A percentile compares a stretch with the other conserved stretches of the same genome.
These are phyloP conservation scores for Ptyas mucosa DNA, from an alignment of 2,113 vertebrate genomes.

Conservation along the genomic window DNA sequence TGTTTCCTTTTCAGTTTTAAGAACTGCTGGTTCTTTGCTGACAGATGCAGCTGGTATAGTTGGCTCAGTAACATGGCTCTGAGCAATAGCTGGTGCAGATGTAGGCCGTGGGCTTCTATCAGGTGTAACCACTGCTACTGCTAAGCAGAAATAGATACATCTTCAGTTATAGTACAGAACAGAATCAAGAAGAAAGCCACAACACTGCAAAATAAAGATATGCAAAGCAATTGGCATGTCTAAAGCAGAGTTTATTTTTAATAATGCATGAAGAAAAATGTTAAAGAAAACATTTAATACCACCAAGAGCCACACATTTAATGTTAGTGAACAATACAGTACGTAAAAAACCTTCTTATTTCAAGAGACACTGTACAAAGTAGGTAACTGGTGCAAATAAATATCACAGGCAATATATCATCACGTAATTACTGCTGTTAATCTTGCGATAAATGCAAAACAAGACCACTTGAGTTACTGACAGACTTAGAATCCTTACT, in stretches of 20 bases:
- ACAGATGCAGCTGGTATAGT: constrained; percentile 51
- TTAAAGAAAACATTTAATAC: constrained; percentile 49
- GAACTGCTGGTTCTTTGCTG: constrained; percentile 13
- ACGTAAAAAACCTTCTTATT: constrained; percentile 19
- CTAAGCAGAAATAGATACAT: constrained; percentile 30
- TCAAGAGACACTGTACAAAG: background rate
- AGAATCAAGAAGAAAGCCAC: background rate
- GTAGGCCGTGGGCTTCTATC: constrained; percentile 87
- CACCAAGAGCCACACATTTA: constrained; percentile 56
- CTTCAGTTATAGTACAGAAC: constrained; percentile 9
- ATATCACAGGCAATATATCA: background rate
- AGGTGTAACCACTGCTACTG: constrained; percentile 79
- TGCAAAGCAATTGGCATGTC: constrained; percentile 52
- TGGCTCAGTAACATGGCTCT: constrained; percentile 74
- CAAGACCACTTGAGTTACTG: background rate
- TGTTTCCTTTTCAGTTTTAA: constrained; percentile 67
- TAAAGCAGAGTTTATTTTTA: constrained; percentile 30
- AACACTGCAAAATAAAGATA: constrained; percentile 35
- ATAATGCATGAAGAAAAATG: background rate
- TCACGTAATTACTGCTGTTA: background rate
- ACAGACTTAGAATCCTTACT: background rate
- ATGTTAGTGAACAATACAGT: constrained; percentile 21
- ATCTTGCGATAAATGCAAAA: background rate
- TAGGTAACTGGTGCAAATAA: background rate
- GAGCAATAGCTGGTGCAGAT: constrained; percentile 88